These are phyloP conservation scores for Euplexia lucipara DNA, from an alignment of 2,888 invertebrate genomes.

Conservation along the genomic window DNA sequence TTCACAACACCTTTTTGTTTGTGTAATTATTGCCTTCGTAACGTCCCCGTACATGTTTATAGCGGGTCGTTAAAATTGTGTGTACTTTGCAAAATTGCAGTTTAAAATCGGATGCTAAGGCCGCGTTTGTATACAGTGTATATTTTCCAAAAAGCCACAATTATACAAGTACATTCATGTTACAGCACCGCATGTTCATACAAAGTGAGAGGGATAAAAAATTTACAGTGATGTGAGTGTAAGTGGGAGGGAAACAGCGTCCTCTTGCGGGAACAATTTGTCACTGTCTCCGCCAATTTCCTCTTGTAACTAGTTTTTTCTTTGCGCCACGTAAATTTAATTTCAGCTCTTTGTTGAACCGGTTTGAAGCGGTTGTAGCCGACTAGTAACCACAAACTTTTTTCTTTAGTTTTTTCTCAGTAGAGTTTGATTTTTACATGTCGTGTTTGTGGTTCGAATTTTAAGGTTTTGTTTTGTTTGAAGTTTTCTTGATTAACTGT, in stretches of 20 bases:
- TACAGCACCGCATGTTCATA: slow-evolving; percentile 71
- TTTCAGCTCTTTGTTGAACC: slow-evolving; percentile 87
- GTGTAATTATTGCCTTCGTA: slow-evolving; percentile 35
- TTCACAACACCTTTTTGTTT: slow-evolving; percentile 28
- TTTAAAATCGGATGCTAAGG: slow-evolving; percentile 56
- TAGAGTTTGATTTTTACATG: slow-evolving; percentile 44
- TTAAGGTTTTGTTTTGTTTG: slow-evolving; percentile 20
- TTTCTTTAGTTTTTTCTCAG: slow-evolving; percentile 52
- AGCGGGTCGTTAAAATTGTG: slow-evolving; percentile 53
- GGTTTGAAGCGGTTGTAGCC: slow-evolving; percentile 80
- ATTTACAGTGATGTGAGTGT: slow-evolving; percentile 69
- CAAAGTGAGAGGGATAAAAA: slow-evolving; percentile 66
- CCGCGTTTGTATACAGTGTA: slow-evolving; percentile 48
- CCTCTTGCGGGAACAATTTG: slow-evolving; percentile 87
- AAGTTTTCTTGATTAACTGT: not conserved
- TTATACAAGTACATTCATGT: slow-evolving; percentile 78
- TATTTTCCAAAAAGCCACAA: slow-evolving; percentile 71
- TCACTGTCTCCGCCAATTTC: slow-evolving; percentile 90
- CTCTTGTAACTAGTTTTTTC: slow-evolving; percentile 90
- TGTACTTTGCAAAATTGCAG: slow-evolving; percentile 56
- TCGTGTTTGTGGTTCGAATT: slow-evolving; percentile 19
- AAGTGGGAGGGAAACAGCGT: slow-evolving; percentile 73
- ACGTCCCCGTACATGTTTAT: slow-evolving; percentile 48
- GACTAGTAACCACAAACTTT: slow-evolving; percentile 65
- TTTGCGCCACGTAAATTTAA: slow-evolving; percentile 89